Evolutionary conservation across 2,113 vertebrate species (phyloP).

Genomic region (Ifrita kowaldi): DNA sequence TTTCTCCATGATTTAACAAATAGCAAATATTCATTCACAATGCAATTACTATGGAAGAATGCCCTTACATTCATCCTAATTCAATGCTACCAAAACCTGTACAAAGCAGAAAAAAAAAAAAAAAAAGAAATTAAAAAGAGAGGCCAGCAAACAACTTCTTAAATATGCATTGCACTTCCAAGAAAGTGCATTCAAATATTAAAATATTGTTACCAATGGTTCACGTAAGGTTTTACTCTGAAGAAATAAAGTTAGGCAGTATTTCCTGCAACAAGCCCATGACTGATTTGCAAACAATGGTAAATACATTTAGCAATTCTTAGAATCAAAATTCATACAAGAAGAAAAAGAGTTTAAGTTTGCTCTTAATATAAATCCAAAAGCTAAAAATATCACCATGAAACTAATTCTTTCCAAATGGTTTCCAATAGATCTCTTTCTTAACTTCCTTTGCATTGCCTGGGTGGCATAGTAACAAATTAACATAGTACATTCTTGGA

Average conservation of each 20-base stretch:
- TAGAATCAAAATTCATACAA: neutral
- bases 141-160: neutral
- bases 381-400: slow-evolving; percentile 3
- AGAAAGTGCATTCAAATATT: neutral
- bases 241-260: neutral
- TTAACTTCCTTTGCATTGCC: neutral
- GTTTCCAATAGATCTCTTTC: neutral
- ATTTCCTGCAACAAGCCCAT: neutral
- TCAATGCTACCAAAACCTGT: neutral
- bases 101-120: rapidly evolving
- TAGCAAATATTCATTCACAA: neutral
- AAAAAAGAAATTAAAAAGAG: too few species aligned
- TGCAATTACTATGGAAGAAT: neutral
- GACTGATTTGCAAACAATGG: neutral
- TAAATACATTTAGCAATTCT: neutral
- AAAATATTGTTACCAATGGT: neutral
- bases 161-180: neutral
- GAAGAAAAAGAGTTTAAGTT: neutral
- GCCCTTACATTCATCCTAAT: neutral
- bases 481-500: neutral
- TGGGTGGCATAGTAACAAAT: slow-evolving; percentile 31
- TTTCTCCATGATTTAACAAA: neutral
- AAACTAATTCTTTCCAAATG: slow-evolving; percentile 49
- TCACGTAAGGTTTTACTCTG: neutral
- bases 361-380: neutral